Evolutionary conservation across 2,888 invertebrate species (phyloP).

Genomic region (Drosophila koepferae): DNA sequence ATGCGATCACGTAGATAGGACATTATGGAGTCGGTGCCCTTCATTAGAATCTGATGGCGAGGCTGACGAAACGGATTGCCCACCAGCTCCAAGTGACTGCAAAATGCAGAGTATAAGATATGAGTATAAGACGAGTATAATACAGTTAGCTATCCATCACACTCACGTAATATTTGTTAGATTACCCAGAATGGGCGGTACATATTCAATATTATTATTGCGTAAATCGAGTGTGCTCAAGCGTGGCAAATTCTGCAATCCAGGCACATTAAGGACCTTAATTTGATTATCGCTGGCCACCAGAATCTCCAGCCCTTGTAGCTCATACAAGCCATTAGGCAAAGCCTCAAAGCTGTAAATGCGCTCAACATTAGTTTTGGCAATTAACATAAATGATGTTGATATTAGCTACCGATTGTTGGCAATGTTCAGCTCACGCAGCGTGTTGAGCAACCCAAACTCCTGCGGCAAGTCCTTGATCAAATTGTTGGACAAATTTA

Average conservation of each 20-base stretch:
- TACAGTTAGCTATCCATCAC: no score
- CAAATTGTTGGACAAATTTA: conserved; percentile 92
- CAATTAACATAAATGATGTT: not conserved
- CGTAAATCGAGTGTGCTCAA: conserved; percentile 90
- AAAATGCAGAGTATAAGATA: no score
- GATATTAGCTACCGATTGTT: conserved; percentile 89
- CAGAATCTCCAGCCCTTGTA: conserved; percentile 91
- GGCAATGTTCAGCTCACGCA: conserved; percentile 92
- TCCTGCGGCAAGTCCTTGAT: conserved; percentile 88
- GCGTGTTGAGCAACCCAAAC: conserved; percentile 87
- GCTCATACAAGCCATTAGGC: conserved; percentile 90
- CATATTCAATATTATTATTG: conserved; percentile 91
- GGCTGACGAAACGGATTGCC: conserved; percentile 96
- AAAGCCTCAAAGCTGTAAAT: conserved; percentile 88
- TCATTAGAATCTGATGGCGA: conserved; percentile 93
- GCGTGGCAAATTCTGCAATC: conserved; percentile 88
- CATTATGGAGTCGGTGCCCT: conserved; percentile 93
- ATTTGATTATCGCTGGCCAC: conserved; percentile 91
- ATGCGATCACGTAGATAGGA: conserved; percentile 94
- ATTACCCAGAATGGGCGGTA: conserved; percentile 94
- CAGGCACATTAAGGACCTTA: conserved; percentile 88
- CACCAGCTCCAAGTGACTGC: conserved; percentile 89
- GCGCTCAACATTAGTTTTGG: not conserved
- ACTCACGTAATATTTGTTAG: conserved; percentile 91
- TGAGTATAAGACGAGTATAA: no score